phyloP scores from a whole-genome alignment of 2,888 invertebrate genomes.

The Spodoptera littoralis region DNA sequence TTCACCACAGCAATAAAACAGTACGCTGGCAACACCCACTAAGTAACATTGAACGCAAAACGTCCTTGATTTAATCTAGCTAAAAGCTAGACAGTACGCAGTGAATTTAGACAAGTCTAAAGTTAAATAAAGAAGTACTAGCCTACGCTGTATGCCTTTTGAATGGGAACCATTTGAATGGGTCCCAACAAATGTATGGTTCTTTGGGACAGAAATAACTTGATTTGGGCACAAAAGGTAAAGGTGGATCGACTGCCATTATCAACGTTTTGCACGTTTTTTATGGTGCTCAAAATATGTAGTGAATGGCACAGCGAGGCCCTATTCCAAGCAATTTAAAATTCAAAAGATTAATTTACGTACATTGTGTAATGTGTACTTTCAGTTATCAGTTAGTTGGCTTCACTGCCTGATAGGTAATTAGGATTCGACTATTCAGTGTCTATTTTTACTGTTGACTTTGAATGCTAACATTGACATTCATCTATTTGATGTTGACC shows the following conservation, averaged over 20 bases:
- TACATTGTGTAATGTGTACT: too few species aligned
- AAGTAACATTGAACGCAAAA: constrained; percentile 26
- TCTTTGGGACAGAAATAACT: constrained; percentile 15
- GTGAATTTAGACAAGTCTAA: constrained; percentile 49
- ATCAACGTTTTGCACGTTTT: not conserved
- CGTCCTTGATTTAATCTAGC: constrained; percentile 49
- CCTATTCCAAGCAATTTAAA: too few species aligned
- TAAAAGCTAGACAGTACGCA: constrained; percentile 40
- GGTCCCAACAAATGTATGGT: constrained; percentile 7
- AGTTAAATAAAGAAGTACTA: constrained; percentile 39
- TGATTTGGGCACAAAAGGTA: constrained; percentile 13
- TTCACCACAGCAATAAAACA: constrained; percentile 17
- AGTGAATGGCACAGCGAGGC: not conserved
- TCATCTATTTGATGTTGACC: too few species aligned
- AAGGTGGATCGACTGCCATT: not conserved
- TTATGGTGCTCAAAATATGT: not conserved
- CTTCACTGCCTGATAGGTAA: too few species aligned
- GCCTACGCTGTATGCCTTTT: constrained; percentile 26
- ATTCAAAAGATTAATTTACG: too few species aligned
- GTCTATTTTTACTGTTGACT: too few species aligned
- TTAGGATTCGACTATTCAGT: too few species aligned
- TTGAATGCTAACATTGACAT: too few species aligned
- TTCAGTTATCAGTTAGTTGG: too few species aligned
- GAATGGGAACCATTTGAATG: constrained; percentile 26
- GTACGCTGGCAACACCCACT: not conserved